Conservation (phyloP, 2,113 vertebrate genomes). For the Ploceus nigricollis region DNA sequence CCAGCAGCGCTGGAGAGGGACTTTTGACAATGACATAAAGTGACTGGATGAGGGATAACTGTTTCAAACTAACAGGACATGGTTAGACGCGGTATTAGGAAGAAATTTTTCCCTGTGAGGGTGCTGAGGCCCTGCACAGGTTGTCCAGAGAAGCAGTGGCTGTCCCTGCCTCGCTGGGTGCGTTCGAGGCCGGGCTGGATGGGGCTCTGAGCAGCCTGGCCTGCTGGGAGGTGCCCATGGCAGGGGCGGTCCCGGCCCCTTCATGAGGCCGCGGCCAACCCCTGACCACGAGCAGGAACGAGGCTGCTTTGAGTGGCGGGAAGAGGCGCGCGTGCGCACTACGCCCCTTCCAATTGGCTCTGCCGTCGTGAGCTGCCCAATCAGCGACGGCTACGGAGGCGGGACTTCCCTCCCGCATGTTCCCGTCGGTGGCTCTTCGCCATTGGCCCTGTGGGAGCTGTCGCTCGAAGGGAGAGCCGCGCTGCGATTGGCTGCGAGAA, state of each 20-base stretch:
- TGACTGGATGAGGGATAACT: rapidly evolving
- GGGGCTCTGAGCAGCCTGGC: too few species aligned
- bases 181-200: rapidly evolving
- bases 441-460: background rate
- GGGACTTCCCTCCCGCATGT: background rate
- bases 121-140: too few species aligned
- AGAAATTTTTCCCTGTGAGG: too few species aligned
- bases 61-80: background rate
- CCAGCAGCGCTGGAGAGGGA: background rate
- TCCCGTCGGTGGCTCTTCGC: background rate
- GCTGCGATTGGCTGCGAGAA: background rate
- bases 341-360: background rate
- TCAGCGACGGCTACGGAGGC: rapidly evolving
- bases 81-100: too few species aligned
- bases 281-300: rapidly evolving
- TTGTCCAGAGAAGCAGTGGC: background rate
- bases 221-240: rapidly evolving
- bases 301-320: rapidly evolving
- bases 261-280: rapidly evolving
- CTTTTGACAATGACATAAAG: background rate
- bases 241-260: rapidly evolving
- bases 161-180: too few species aligned
- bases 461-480: background rate
- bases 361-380: rapidly evolving
- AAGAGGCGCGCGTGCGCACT: background rate